A percentile compares a stretch with the other conserved stretches of the same genome.
Conservation (phyloP, 2,113 vertebrate genomes). For the Cyanistes caeruleus region DNA sequence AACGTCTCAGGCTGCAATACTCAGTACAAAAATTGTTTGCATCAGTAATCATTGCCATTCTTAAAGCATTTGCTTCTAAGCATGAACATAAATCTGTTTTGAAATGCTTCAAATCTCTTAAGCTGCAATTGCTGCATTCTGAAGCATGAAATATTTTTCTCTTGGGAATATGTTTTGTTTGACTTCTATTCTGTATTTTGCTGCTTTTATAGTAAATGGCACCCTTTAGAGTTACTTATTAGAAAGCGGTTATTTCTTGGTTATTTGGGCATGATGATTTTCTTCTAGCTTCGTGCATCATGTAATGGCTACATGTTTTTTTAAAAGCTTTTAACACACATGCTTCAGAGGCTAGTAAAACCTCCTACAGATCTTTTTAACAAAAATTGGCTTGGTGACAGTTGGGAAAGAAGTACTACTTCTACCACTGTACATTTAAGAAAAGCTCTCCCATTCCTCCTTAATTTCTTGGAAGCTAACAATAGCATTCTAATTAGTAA, state of each 20-base stretch:
- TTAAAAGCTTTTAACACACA: not conserved
- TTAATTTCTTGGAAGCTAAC: not conserved
- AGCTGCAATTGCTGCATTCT: not conserved
- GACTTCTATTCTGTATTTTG: not conserved
- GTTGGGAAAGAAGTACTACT: not conserved
- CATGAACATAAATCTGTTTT: not conserved
- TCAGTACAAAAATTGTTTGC: not conserved
- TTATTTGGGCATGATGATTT: not conserved
- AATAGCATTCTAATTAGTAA: not conserved
- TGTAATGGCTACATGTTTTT: not conserved
- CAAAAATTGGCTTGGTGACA: not conserved
- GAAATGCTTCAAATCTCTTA: not conserved
- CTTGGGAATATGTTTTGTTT: not conserved
- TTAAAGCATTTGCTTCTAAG: not conserved
- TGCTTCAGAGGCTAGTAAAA: not conserved
- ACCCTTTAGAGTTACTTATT: not conserved
- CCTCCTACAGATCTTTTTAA: not conserved
- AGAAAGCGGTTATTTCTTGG: not conserved
- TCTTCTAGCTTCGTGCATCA: not conserved
- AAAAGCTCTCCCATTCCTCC: not conserved
- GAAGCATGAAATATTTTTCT: slow-evolving; percentile 18
- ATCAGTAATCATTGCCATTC: slow-evolving; percentile 21
- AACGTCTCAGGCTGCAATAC: not conserved
- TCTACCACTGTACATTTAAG: not conserved
- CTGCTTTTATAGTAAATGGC: not conserved